These are phyloP conservation scores for Ellobius talpinus DNA, from an alignment of 2,113 vertebrate genomes.

Conservation along the genomic window DNA sequence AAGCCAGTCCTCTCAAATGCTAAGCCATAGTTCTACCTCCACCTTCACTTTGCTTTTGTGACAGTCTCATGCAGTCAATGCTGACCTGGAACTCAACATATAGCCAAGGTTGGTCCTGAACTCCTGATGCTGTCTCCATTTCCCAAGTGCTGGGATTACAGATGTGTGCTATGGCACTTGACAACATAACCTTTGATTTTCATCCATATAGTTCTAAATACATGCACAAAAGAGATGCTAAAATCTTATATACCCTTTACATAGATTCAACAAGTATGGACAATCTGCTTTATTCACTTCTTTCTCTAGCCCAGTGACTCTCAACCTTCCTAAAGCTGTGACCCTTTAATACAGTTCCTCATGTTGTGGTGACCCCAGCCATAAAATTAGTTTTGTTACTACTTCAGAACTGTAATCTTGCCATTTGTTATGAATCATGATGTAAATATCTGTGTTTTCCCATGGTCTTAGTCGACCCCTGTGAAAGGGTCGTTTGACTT, in stretches of 20 bases:
- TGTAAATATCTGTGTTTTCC: background rate
- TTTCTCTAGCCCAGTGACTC: background rate
- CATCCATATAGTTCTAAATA: constrained; percentile 16
- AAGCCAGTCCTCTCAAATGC: background rate
- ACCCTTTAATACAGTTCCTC: background rate
- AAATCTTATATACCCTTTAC: constrained; percentile 23
- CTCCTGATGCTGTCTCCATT: background rate
- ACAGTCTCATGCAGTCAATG: background rate
- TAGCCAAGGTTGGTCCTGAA: background rate
- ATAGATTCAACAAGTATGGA: background rate
- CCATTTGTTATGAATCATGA: background rate
- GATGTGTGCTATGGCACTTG: too few species aligned
- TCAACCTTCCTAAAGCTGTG: background rate
- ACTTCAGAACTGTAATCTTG: background rate
- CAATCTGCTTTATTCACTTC: constrained; percentile 26
- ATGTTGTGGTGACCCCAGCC: background rate
- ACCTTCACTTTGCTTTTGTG: background rate
- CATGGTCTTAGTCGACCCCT: background rate
- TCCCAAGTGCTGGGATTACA: background rate
- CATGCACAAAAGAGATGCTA: background rate
- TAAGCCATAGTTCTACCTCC: background rate
- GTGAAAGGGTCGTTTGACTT: background rate
- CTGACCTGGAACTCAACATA: background rate
- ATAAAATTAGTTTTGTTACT: background rate
- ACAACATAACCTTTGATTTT: constrained; percentile 43